A percentile compares a stretch with the other conserved stretches of the same genome.
phyloP scores from a whole-genome alignment of 2,797 vertebrate species.

The Phrynocephalus guinanensis region DNA sequence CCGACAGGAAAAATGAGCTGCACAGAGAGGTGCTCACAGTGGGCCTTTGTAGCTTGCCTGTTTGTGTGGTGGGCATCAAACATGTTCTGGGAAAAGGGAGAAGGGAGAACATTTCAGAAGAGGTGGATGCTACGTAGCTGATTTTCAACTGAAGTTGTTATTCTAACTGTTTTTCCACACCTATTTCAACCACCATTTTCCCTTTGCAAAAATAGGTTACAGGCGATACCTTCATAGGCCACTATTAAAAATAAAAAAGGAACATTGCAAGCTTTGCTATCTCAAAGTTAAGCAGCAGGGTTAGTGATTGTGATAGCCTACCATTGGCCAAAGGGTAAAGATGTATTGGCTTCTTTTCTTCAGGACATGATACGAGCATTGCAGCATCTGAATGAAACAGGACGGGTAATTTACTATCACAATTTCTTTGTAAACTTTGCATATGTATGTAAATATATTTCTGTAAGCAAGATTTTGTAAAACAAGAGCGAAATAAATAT shows the following conservation, averaged over 20 bases:
- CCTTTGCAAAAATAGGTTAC: too few species aligned
- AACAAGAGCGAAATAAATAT: background rate
- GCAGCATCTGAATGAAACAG: background rate
- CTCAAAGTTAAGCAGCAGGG: background rate
- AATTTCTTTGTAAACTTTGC: background rate
- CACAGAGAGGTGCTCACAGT: background rate
- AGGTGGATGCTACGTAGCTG: background rate
- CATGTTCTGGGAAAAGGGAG: background rate
- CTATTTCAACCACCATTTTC: too few species aligned
- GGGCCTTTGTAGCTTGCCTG: background rate
- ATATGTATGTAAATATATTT: background rate
- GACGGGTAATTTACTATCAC: background rate
- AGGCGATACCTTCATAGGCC: too few species aligned
- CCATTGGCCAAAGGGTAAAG: background rate
- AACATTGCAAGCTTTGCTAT: background rate
- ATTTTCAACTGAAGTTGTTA: background rate
- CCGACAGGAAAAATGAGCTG: background rate
- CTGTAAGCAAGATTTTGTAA: background rate
- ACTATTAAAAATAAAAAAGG: too few species aligned
- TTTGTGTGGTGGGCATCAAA: background rate
- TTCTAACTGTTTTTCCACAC: background rate
- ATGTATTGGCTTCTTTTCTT: background rate
- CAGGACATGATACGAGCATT: background rate
- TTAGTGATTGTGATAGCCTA: background rate
- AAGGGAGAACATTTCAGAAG: background rate